These are phyloP conservation scores for Haemorhous mexicanus DNA, from an alignment of 2,113 vertebrate species.

Conservation along the genomic window DNA sequence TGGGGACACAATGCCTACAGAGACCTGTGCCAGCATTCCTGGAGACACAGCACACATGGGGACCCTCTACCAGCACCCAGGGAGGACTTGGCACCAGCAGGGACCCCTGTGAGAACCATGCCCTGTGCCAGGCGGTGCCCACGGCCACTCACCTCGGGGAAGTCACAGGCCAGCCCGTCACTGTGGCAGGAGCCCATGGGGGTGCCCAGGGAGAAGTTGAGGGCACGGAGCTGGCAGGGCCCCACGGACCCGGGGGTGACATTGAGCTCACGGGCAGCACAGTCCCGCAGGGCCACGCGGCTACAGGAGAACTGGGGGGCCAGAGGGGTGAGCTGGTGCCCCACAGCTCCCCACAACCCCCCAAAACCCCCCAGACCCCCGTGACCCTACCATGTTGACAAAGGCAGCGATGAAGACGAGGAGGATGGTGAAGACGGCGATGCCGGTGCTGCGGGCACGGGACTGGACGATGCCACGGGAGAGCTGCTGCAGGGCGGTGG, in stretches of 20 bases:
- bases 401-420: conserved; percentile 90
- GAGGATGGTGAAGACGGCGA: conserved; percentile 87
- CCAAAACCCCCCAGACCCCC: fast-evolving
- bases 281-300: conserved; percentile 80
- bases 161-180: conserved; percentile 78
- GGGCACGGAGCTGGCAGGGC: conserved; percentile 82
- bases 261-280: conserved; percentile 83
- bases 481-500: conserved; percentile 81
- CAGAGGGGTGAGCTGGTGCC: neutral
- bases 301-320: conserved; percentile 86
- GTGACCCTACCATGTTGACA: conserved; percentile 82
- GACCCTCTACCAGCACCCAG: neutral
- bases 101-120: neutral
- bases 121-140: neutral
- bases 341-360: neutral
- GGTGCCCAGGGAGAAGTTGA: conserved; percentile 83
- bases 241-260: conserved; percentile 78
- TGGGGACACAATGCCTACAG: neutral
- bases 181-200: conserved; percentile 79
- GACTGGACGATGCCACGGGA: conserved; percentile 91
- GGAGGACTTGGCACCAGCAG: neutral
- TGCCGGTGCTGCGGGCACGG: conserved; percentile 86
- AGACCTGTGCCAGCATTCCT: neutral
- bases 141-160: conserved; percentile 82
- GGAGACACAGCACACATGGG: neutral